Percentiles rank a stretch among this genome's conserved stretches.
These are phyloP conservation scores for Drosophila biarmipes DNA, from an alignment of 1,140 invertebrate species.

Conservation along the genomic window DNA sequence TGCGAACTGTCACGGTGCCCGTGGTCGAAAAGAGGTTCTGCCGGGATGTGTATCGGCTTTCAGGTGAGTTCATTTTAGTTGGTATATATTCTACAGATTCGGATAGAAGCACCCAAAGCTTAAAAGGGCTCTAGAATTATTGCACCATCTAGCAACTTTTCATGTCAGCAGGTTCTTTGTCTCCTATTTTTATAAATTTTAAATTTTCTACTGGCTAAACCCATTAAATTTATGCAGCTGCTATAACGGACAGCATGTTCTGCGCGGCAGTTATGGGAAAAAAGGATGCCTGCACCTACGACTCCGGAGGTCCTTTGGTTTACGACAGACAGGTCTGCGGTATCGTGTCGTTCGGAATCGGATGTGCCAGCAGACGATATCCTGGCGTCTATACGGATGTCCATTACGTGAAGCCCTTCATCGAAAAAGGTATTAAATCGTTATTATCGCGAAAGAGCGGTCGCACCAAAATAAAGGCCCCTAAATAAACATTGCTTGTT, in stretches of 20 bases:
- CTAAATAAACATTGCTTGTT: no score
- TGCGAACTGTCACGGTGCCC: slow-evolving; percentile 50
- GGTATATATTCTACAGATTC: no score
- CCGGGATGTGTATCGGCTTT: not conserved
- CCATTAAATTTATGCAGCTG: not conserved
- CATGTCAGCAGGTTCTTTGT: no score
- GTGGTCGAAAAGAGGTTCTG: slow-evolving; percentile 37
- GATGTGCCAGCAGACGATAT: slow-evolving; percentile 61
- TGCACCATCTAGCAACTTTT: no score
- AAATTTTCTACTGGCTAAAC: no score
- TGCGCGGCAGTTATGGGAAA: slow-evolving; percentile 47
- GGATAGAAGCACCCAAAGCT: no score
- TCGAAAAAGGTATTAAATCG: slow-evolving; percentile 14
- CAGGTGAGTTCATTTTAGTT: slow-evolving; percentile 20
- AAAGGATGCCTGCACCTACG: slow-evolving; percentile 66
- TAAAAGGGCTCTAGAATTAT: no score
- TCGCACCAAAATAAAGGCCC: no score
- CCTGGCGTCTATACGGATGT: slow-evolving; percentile 72
- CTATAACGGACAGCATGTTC: slow-evolving; percentile 59
- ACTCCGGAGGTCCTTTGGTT: slow-evolving; percentile 68
- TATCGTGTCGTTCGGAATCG: slow-evolving; percentile 69
- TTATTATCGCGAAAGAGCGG: not conserved
- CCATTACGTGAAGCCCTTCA: slow-evolving; percentile 63
- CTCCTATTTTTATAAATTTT: no score
- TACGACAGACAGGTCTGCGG: slow-evolving; percentile 52